A percentile compares a stretch with the other conserved stretches of the same genome.
These are phyloP conservation scores for Gnathonemus echidnorhynchus DNA, from an alignment of 2,113 vertebrate species.

Conservation along the genomic window DNA sequence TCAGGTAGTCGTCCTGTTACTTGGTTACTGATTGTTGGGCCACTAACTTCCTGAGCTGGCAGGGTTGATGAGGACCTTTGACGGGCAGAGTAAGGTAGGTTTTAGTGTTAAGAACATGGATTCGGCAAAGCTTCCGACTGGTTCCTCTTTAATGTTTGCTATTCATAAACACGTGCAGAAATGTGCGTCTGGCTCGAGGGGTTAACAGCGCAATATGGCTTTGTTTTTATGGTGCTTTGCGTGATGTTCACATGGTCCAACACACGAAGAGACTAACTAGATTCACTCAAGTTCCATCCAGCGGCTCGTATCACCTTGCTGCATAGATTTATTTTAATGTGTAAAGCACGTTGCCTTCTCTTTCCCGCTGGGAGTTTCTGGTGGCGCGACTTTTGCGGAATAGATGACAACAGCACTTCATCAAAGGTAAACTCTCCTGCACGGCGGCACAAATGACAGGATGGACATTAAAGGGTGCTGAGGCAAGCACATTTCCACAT, in stretches of 20 bases:
- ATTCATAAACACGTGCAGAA: background rate
- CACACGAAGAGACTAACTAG: background rate
- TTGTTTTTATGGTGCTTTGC: background rate
- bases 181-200: background rate
- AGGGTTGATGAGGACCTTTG: background rate
- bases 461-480: conserved; percentile 2
- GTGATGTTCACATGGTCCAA: background rate
- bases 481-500: background rate
- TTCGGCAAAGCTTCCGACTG: background rate
- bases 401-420: conserved; percentile 1
- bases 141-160: background rate
- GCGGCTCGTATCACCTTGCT: background rate
- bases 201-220: background rate
- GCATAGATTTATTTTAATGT: conserved; percentile 4
- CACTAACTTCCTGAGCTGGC: background rate
- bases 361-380: background rate
- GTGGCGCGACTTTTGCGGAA: background rate
- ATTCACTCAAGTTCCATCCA: background rate
- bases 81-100: background rate
- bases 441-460: background rate
- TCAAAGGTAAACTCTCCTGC: background rate
- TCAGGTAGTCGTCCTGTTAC: background rate
- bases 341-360: background rate
- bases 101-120: background rate
- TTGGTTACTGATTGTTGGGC: background rate